Conservation (phyloP, 2,797 vertebrate species). For the Chrosomus eos region DNA sequence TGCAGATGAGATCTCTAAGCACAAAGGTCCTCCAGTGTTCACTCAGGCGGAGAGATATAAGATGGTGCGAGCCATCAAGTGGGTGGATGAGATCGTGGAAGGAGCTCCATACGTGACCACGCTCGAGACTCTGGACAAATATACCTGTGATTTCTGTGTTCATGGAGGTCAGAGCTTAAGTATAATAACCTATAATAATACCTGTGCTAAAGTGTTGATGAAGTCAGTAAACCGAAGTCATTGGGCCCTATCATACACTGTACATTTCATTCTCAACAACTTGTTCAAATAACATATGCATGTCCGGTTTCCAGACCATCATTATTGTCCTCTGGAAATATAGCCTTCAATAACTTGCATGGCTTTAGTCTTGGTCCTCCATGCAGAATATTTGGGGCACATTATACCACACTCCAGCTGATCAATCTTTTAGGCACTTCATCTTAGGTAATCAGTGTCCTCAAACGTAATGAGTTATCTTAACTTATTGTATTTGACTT, state of each 20-base stretch:
- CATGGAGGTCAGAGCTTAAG: slow-evolving; percentile 81
- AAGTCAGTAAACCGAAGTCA: background rate
- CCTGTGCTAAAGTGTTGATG: background rate
- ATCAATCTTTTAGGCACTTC: background rate
- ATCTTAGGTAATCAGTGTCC: too few species aligned
- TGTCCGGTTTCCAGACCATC: background rate
- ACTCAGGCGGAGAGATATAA: slow-evolving; percentile 95
- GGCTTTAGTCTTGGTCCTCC: background rate
- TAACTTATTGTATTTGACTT: too few species aligned
- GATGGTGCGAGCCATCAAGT: slow-evolving; percentile 97
- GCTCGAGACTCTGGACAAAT: slow-evolving; percentile 91
- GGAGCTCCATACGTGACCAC: slow-evolving; percentile 96
- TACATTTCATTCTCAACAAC: background rate
- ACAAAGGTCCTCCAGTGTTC: slow-evolving; percentile 97
- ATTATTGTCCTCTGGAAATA: background rate
- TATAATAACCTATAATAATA: background rate
- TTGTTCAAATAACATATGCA: background rate
- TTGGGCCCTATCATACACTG: background rate
- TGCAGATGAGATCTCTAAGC: slow-evolving; percentile 92
- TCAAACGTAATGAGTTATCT: too few species aligned
- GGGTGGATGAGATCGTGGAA: slow-evolving; percentile 96
- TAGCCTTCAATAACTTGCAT: background rate
- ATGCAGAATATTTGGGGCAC: background rate
- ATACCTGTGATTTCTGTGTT: slow-evolving; percentile 94
- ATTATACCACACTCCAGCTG: background rate